Evolutionary conservation across 2,888 invertebrate genomes (phyloP), one percentile per base, ranked within the genome.

Genomic region (Rotaria magnacalcarata): DNA sequence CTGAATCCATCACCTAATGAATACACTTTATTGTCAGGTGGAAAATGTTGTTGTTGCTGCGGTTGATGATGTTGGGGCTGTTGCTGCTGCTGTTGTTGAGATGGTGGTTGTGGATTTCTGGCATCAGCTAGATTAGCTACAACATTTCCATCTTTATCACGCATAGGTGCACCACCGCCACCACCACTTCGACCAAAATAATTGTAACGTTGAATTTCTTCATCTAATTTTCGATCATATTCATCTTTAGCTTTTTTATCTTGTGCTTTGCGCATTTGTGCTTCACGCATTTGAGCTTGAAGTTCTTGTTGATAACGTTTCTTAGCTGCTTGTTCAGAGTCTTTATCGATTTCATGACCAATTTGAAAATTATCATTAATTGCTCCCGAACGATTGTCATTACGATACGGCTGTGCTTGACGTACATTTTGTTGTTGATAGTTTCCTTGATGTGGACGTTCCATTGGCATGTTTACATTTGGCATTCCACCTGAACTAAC

Each of bases 131-230:
- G 75, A 67, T 86, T 85, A 19, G 86, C 86, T 19, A 86, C 74
- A 14, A 80, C 75, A 74, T 86, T 86, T 34, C 86, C 86, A 24
- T 86, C 86, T 86, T 86, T 84, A 34, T 86, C 86, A 41, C 75
- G 84, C 50, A 86, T 86, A 19, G 86, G 86, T 19, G 86, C 86
- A 14, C 86, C 86, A 27, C 84, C 86, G 19, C 86, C 86, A 19
- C 84, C 86, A 43, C 86, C 86, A 75, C 86, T 67, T 11, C 85
- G 84, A 56, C 86, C 86, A 56, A 84, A 86, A 10, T 84, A 84
- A 67, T 86, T 85, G 58, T 84, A 85, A 24, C 47, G 54, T 27
- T 84, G 84, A 43, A 52, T 85, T n/a, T 86, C 86, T 52, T 43
- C 43, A 8, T 84, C 16, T 24, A 86, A 50, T 85, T 86, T 86